Conservation (phyloP, 2,888 invertebrate genomes). For the Dione vanillae region DNA sequence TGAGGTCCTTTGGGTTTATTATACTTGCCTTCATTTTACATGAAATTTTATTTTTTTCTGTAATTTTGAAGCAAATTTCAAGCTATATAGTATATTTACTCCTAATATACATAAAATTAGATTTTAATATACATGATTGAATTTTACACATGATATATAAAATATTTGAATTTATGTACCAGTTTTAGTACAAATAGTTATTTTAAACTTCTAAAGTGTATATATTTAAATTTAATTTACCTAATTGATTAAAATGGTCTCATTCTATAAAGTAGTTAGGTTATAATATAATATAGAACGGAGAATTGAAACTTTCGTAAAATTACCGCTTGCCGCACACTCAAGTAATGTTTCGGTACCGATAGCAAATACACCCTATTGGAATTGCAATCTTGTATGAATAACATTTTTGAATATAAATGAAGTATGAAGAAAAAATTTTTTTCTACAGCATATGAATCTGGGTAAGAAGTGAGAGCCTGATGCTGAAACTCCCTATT, state of each 20-base stretch:
- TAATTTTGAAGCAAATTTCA: not conserved
- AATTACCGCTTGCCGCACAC: slow-evolving; percentile 68
- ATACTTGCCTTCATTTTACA: slow-evolving; percentile 36
- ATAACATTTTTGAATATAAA: not conserved
- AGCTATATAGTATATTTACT: not conserved
- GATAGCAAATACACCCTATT: slow-evolving; percentile 58
- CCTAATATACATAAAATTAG: not conserved
- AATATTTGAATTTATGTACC: too few relatives aligned
- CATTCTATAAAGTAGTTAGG: not conserved
- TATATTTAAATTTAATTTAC: not conserved
- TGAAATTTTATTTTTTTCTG: slow-evolving; percentile 25
- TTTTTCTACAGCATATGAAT: too few relatives aligned
- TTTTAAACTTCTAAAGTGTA: too few relatives aligned
- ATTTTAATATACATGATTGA: too few relatives aligned
- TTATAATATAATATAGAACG: slow-evolving; percentile 20
- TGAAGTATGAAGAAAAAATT: not conserved
- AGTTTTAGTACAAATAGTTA: too few relatives aligned
- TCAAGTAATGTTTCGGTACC: slow-evolving; percentile 52
- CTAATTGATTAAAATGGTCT: not conserved
- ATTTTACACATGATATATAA: not conserved
- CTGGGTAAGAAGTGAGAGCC: too few relatives aligned
- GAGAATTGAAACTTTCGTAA: slow-evolving; percentile 80
- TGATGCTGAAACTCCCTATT: too few relatives aligned
- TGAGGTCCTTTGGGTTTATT: slow-evolving; percentile 43
- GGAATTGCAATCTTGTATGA: not conserved